phyloP scores from a whole-genome alignment of 2,113 vertebrate species.

The Anser cygnoides region DNA sequence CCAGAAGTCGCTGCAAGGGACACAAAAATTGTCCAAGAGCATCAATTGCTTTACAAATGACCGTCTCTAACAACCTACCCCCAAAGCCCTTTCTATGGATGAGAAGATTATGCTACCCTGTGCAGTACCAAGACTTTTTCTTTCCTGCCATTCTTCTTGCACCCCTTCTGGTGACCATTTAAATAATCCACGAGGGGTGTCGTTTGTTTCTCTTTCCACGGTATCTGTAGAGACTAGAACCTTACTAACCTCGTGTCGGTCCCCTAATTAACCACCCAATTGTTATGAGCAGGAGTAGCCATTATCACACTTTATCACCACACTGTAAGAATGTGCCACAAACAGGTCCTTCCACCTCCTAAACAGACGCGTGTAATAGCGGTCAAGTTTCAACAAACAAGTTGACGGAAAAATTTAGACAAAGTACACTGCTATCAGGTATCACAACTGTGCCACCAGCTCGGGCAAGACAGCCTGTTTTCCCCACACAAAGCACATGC shows the following conservation, averaged over 20 bases:
- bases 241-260: neutral
- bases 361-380: neutral
- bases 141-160: neutral
- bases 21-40: neutral
- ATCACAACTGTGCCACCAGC: neutral
- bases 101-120: neutral
- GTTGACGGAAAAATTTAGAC: neutral
- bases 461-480: accelerated
- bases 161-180: neutral
- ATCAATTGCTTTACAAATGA: neutral
- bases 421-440: neutral
- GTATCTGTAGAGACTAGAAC: neutral
- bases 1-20: neutral
- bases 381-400: neutral
- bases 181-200: accelerated
- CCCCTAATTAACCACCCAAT: neutral
- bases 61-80: neutral
- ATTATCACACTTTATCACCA: neutral
- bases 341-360: constrained; percentile 6
- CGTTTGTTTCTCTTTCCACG: neutral
- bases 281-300: neutral
- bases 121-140: neutral
- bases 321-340: neutral
- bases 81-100: neutral
- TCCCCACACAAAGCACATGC: neutral